Percentiles rank a stretch among this genome's conserved stretches.
Evolutionary conservation across 2,888 invertebrate species (phyloP).

Genomic region (Drosophila buzzatii): DNA sequence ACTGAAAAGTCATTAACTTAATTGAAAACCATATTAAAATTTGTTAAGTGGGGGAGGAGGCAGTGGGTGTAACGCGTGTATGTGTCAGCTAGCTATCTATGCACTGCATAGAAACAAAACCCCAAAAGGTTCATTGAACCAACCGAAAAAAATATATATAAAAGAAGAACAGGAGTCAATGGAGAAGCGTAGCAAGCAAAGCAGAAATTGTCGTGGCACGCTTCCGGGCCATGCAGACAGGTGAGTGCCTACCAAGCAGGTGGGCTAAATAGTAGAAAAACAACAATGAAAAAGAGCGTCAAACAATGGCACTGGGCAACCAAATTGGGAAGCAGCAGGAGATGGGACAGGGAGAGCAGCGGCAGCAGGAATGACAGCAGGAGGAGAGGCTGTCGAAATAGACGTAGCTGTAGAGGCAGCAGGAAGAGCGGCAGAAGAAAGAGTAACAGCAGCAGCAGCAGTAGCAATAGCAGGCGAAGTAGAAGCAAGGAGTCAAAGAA

Average conservation of each 20-base stretch:
- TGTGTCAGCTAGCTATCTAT: constrained; percentile 34
- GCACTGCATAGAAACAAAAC: constrained; percentile 35
- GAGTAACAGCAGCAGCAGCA: neutral
- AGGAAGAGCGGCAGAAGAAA: neutral
- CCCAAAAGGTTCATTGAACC: constrained; percentile 67
- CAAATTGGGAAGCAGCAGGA: constrained; percentile 1
- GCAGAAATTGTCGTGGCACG: constrained; percentile 49
- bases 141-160: constrained; percentile 44
- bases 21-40: constrained; percentile 70
- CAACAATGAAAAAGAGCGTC: constrained; percentile 10
- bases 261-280: constrained; percentile 30
- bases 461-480: neutral
- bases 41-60: neutral
- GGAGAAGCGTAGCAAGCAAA: constrained; percentile 11
- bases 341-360: neutral
- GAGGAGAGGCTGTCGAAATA: neutral
- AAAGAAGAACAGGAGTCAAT: constrained; percentile 1
- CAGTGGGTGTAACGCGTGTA: constrained; percentile 7
- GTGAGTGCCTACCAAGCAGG: constrained; percentile 6
- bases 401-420: too few species aligned
- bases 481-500: neutral
- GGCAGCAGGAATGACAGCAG: too few species aligned
- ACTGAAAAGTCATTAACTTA: constrained; percentile 69
- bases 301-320: constrained; percentile 8
- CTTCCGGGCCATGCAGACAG: constrained; percentile 34